phyloP scores from a whole-genome alignment of 2,113 vertebrate species.

The Pseudopipra pipra region DNA sequence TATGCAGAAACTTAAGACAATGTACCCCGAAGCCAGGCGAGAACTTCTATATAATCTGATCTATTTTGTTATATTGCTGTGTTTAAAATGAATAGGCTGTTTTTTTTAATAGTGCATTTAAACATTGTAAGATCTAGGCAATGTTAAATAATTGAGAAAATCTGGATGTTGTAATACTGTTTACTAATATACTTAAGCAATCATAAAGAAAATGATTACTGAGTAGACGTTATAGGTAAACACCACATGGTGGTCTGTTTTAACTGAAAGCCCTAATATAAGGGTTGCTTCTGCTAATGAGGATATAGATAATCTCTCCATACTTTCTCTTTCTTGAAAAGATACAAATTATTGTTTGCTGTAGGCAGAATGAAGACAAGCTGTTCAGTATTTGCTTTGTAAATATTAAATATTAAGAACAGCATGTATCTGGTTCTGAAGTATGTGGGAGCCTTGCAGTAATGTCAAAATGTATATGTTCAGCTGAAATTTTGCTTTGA shows the following conservation, averaged over 20 bases:
- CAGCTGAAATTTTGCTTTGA: background rate
- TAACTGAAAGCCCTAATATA: background rate
- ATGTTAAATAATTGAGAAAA: background rate
- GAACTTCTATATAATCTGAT: background rate
- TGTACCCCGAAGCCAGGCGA: background rate
- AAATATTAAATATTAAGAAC: slow-evolving; percentile 20
- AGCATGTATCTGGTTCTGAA: background rate
- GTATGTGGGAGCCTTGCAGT: background rate
- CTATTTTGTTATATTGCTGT: background rate
- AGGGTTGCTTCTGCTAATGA: background rate
- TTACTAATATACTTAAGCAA: background rate
- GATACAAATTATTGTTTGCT: background rate
- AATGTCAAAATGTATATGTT: background rate
- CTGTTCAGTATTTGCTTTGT: slow-evolving; percentile 18
- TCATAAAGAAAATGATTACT: background rate
- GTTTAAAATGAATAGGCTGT: background rate
- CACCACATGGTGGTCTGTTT: slow-evolving; percentile 12
- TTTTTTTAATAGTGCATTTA: background rate
- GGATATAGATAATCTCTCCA: background rate
- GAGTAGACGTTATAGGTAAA: slow-evolving; percentile 14
- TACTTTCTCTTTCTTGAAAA: background rate
- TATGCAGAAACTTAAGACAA: background rate
- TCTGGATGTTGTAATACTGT: background rate
- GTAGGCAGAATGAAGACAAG: slow-evolving; percentile 11
- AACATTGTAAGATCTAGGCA: background rate